phyloP scores from a whole-genome alignment of 2,888 invertebrate genomes.

The Ophion costatus region DNA sequence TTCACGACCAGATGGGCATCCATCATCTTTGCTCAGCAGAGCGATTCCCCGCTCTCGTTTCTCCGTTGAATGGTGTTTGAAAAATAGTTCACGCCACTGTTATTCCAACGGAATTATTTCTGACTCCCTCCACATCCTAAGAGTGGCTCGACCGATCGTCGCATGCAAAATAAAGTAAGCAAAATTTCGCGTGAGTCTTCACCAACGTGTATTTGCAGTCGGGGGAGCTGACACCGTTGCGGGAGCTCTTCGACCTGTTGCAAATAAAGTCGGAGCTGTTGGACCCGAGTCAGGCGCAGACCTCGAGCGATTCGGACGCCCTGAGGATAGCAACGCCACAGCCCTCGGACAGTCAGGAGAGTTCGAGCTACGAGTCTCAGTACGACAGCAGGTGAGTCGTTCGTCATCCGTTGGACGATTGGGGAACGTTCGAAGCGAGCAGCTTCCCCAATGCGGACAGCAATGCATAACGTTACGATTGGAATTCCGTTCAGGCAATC shows the following conservation, averaged over 20 bases:
- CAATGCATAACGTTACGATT: not conserved
- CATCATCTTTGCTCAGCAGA: too few species aligned
- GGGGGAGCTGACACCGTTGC: constrained; percentile 92
- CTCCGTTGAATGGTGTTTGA: too few species aligned
- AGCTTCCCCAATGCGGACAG: not conserved
- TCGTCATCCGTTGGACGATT: not conserved
- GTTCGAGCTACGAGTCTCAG: constrained; percentile 82
- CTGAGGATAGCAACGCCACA: constrained; percentile 82
- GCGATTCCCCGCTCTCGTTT: too few species aligned
- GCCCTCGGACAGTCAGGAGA: constrained; percentile 82
- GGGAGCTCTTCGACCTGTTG: constrained; percentile 92
- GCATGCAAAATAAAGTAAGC: too few species aligned
- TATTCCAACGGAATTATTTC: too few species aligned
- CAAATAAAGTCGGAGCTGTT: constrained; percentile 92
- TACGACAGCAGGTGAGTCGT: constrained; percentile 79
- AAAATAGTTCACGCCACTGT: too few species aligned
- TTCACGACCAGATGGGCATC: too few species aligned
- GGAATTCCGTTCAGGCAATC: constrained; percentile 76
- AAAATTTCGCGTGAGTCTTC: not conserved
- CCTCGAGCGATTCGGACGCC: constrained; percentile 80
- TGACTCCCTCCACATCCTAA: too few species aligned
- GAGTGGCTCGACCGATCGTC: too few species aligned
- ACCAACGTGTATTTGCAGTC: constrained; percentile 85
- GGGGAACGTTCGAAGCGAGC: not conserved
- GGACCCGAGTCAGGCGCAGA: constrained; percentile 81